Conservation (phyloP, 1,140 invertebrate species). For the Drosophila mauritiana region DNA sequence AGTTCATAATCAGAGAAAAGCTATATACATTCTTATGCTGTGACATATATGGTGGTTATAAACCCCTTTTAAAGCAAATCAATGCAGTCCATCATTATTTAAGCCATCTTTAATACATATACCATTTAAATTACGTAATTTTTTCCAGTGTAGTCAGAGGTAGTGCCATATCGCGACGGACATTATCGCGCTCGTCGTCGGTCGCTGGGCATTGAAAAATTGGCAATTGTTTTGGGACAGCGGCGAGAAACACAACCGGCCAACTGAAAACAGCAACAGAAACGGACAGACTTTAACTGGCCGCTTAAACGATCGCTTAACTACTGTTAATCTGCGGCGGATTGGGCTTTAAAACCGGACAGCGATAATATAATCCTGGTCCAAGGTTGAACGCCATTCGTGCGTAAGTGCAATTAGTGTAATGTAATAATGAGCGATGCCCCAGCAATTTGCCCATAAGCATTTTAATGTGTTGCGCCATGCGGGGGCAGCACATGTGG, state of each 20-base stretch:
- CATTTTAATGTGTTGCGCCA: conserved; percentile 36
- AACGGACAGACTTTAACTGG: conserved; percentile 48
- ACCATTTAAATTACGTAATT: not conserved
- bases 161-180: conserved; percentile 52
- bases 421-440: conserved; percentile 72
- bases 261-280: conserved; percentile 13
- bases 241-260: conserved; percentile 1
- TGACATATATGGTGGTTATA: too few species aligned
- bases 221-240: conserved; percentile 53
- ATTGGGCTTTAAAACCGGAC: conserved; percentile 47
- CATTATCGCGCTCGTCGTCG: conserved; percentile 72
- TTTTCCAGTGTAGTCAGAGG: conserved; percentile 3
- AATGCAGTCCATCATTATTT: too few species aligned
- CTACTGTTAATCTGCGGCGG: conserved; percentile 71
- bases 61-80: too few species aligned
- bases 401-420: conserved; percentile 82
- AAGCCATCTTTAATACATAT: too few species aligned
- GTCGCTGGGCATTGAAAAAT: conserved; percentile 74
- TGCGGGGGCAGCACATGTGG: conserved; percentile 2
- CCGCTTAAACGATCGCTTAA: conserved; percentile 80
- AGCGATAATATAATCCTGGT: conserved; percentile 29
- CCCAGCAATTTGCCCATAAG: conserved; percentile 51
- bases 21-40: too few species aligned
- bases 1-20: too few species aligned
- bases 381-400: conserved; percentile 58